A percentile compares a stretch with the other conserved stretches of the same genome.
Conservation (phyloP, 2,113 vertebrate genomes). For the Proterorhinus semilunaris region DNA sequence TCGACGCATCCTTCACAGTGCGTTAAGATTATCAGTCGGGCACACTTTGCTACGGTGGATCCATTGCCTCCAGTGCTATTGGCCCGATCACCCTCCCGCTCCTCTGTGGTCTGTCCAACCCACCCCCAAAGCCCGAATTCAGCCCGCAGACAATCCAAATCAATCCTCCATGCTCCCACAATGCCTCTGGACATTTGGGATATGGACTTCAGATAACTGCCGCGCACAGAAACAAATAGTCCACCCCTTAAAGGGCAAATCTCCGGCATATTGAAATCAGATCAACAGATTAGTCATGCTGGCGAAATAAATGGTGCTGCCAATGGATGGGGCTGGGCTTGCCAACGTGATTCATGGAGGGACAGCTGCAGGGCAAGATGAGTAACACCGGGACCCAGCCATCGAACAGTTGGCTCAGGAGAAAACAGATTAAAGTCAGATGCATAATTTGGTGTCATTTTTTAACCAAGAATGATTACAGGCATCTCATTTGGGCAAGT, state of each 20-base stretch:
- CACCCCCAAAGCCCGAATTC: slow-evolving; percentile 33
- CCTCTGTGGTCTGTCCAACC: slow-evolving; percentile 29
- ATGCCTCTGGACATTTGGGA: slow-evolving; percentile 32
- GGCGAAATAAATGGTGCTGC: slow-evolving; percentile 48
- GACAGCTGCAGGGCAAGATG: slow-evolving; percentile 29
- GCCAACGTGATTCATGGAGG: slow-evolving; percentile 51
- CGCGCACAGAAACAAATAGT: slow-evolving; percentile 36
- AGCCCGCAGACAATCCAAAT: slow-evolving; percentile 37
- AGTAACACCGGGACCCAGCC: slow-evolving; percentile 18
- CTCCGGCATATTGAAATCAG: slow-evolving; percentile 56
- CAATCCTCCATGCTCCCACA: slow-evolving; percentile 41
- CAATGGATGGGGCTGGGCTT: slow-evolving; percentile 35
- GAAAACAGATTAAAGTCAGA: background rate
- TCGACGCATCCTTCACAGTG: background rate
- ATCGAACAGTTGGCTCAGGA: background rate
- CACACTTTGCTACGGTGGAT: slow-evolving; percentile 24
- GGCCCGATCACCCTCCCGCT: slow-evolving; percentile 33
- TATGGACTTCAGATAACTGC: slow-evolving; percentile 47
- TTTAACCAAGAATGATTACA: background rate
- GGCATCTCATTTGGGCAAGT: background rate
- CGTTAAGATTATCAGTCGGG: slow-evolving; percentile 29
- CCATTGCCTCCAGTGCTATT: slow-evolving; percentile 16
- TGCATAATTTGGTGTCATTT: background rate
- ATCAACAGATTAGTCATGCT: slow-evolving; percentile 54
- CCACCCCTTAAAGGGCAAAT: slow-evolving; percentile 40